phyloP scores from a whole-genome alignment of 2,888 invertebrate species.

The Nomada lathburiana region DNA sequence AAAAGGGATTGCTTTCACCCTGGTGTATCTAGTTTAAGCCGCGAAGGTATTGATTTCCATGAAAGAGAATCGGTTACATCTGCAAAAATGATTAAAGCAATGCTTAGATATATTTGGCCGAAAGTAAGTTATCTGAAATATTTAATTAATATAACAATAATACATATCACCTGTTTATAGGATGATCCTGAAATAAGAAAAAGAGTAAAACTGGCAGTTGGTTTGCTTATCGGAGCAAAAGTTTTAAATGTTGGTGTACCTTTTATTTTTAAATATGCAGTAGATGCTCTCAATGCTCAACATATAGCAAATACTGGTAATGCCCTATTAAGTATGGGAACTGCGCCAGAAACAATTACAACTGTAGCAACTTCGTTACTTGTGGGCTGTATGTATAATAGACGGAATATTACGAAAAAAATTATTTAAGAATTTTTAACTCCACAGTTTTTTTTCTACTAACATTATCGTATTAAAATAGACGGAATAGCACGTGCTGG shows the following conservation, averaged over 20 bases:
- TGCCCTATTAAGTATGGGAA: slow-evolving; percentile 90
- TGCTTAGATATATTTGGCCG: slow-evolving; percentile 98
- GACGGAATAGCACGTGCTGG: slow-evolving; percentile 97
- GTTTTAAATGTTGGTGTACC: slow-evolving; percentile 96
- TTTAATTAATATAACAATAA: slow-evolving; percentile 75
- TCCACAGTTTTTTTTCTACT: not conserved
- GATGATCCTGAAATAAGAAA: slow-evolving; percentile 90
- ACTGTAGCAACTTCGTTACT: slow-evolving; percentile 92
- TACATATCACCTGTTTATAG: slow-evolving; percentile 79
- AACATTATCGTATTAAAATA: slow-evolving; percentile 81
- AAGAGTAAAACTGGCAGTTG: slow-evolving; percentile 93
- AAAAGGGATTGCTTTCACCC: slow-evolving; percentile 96
- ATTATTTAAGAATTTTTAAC: not conserved
- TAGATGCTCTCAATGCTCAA: slow-evolving; percentile 93
- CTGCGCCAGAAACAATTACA: slow-evolving; percentile 92
- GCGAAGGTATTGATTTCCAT: slow-evolving; percentile 88
- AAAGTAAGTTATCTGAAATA: slow-evolving; percentile 86
- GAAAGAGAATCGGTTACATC: slow-evolving; percentile 87
- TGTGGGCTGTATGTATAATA: slow-evolving; percentile 91
- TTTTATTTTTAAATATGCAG: slow-evolving; percentile 96
- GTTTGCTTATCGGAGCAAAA: slow-evolving; percentile 93
- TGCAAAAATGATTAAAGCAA: slow-evolving; percentile 92
- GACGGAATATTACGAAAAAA: not conserved
- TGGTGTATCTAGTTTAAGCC: slow-evolving; percentile 90
- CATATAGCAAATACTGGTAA: slow-evolving; percentile 85